These are phyloP conservation scores for Daktulosphaira vitifoliae DNA, from an alignment of 1,140 invertebrate genomes.

Conservation along the genomic window DNA sequence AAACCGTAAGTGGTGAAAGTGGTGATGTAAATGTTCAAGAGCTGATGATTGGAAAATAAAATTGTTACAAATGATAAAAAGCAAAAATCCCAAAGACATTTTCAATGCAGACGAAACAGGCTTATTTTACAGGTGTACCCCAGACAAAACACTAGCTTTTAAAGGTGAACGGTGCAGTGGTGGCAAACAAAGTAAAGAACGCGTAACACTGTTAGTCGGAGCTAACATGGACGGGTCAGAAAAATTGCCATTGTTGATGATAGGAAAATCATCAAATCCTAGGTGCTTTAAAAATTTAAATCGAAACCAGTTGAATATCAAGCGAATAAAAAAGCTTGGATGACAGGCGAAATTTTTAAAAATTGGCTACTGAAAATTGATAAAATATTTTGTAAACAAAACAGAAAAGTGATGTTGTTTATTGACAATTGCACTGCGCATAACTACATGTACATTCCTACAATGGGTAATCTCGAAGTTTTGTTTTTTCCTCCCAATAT, in stretches of 20 bases:
- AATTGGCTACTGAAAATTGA: no score
- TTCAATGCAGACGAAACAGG: conserved; percentile 48
- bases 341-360: no score
- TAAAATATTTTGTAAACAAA: no score
- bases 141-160: conserved; percentile 42
- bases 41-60: neutral
- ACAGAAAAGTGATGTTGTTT: no score
- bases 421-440: no score
- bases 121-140: conserved; percentile 45
- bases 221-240: conserved; percentile 43
- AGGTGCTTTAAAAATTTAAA: conserved; percentile 37
- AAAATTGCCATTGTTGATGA: conserved; percentile 43
- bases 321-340: no score
- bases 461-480: no score
- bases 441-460: no score
- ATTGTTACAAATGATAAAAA: conserved; percentile 41
- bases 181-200: conserved; percentile 43
- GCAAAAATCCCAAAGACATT: neutral
- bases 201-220: conserved; percentile 42
- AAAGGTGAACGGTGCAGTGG: conserved; percentile 41
- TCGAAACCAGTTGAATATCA: no score
- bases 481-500: no score
- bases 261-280: conserved; percentile 44
- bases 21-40: conserved; percentile 1
- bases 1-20: conserved; percentile 11